These are phyloP conservation scores for Psix sp. DNA, from an alignment of 1,140 invertebrate genomes.

Conservation along the genomic window DNA sequence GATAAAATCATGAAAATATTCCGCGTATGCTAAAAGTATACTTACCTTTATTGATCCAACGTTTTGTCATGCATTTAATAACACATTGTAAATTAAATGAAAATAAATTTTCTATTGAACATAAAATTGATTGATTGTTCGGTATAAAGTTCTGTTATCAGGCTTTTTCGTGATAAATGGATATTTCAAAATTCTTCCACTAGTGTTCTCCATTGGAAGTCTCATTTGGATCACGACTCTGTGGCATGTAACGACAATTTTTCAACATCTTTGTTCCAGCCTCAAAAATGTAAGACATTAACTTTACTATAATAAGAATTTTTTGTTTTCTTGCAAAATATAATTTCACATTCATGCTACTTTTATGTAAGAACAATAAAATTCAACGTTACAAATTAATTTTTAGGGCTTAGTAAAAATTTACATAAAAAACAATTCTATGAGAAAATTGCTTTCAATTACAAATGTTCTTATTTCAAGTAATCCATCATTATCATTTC, in stretches of 20 bases:
- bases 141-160: constrained; percentile 49
- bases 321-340: too few relatives aligned
- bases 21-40: neutral
- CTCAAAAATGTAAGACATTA: too few relatives aligned
- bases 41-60: too few relatives aligned
- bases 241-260: constrained; percentile 53
- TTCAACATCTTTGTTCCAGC: constrained; percentile 49
- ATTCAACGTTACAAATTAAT: too few relatives aligned
- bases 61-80: constrained; percentile 22
- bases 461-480: too few relatives aligned
- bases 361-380: too few relatives aligned
- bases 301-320: too few relatives aligned
- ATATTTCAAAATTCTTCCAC: constrained; percentile 50
- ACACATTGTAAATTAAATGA: constrained; percentile 39
- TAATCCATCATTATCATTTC: too few relatives aligned
- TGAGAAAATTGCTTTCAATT: too few relatives aligned
- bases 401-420: too few relatives aligned
- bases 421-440: too few relatives aligned
- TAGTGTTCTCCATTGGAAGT: constrained; percentile 35
- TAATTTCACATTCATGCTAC: too few relatives aligned
- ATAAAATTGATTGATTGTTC: constrained; percentile 56
- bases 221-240: constrained; percentile 47
- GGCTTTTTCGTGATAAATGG: constrained; percentile 54
- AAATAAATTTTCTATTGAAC: constrained; percentile 58
- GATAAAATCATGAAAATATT: neutral